These are phyloP conservation scores for Kryptolebias marmoratus DNA, from an alignment of 2,113 vertebrate species.

Conservation along the genomic window DNA sequence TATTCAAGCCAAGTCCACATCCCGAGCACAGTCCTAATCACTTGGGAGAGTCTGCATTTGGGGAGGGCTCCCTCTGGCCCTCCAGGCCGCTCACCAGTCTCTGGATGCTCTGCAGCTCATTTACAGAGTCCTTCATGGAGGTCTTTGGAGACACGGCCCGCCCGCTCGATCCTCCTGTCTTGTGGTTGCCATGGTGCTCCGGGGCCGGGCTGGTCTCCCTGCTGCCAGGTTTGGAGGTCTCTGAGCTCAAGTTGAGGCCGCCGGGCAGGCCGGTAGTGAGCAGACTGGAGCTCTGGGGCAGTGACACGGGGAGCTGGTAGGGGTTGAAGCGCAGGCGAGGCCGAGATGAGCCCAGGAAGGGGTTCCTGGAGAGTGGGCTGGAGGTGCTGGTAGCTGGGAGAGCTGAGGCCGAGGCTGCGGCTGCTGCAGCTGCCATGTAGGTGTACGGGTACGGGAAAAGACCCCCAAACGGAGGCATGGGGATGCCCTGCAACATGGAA, in stretches of 20 bases:
- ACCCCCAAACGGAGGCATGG: conserved; percentile 96
- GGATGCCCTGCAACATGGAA: conserved; percentile 89
- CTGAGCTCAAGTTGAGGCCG: conserved; percentile 81
- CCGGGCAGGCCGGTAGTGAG: conserved; percentile 84
- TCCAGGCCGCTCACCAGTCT: conserved; percentile 98
- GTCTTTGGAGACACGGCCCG: conserved; percentile 86
- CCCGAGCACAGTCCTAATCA: conserved; percentile 77
- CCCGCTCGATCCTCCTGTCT: conserved; percentile 76
- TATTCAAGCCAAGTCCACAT: conserved; percentile 65
- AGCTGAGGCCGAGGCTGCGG: conserved; percentile 90
- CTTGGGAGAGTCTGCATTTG: conserved; percentile 89
- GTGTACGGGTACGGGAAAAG: conserved; percentile 98
- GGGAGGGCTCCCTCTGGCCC: conserved; percentile 89
- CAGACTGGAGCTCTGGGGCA: conserved; percentile 90
- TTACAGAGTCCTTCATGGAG: conserved; percentile 92
- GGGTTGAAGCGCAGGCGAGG: conserved; percentile 96
- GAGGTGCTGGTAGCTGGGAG: conserved; percentile 88
- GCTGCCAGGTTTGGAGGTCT: conserved; percentile 89
- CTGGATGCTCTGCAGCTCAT: conserved; percentile 98
- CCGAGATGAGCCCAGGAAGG: conserved; percentile 89
- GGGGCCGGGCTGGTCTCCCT: conserved; percentile 90
- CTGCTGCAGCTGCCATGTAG: conserved; percentile 96
- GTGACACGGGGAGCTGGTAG: conserved; percentile 93
- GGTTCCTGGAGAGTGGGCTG: conserved; percentile 89
- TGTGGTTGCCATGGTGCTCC: conserved; percentile 86